Conservation (phyloP, 2,113 vertebrate species). For the Spilogale gracilis region DNA sequence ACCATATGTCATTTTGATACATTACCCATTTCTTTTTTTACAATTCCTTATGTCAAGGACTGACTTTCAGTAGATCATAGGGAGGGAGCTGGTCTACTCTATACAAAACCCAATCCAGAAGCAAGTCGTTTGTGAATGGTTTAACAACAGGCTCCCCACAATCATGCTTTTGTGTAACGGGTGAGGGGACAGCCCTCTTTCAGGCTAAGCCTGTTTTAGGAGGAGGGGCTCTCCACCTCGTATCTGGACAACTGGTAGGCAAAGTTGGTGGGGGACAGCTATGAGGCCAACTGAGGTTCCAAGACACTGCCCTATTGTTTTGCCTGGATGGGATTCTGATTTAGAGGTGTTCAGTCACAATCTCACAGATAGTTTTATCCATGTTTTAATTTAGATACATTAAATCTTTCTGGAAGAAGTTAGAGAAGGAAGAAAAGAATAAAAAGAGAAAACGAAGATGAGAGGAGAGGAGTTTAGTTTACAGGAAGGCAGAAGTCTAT, state of each 20-base stretch:
- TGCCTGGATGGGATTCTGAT: not conserved
- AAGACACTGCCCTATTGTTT: not conserved
- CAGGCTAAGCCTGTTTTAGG: not conserved
- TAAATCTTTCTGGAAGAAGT: not conserved
- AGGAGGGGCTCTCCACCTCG: not conserved
- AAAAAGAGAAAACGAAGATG: not conserved
- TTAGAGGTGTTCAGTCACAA: not conserved
- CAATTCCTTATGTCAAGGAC: not conserved
- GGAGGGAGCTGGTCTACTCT: not conserved
- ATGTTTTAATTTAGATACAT: conserved; percentile 34
- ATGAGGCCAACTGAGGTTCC: not conserved
- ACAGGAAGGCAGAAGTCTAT: not conserved
- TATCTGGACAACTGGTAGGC: not conserved
- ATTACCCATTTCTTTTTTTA: not conserved
- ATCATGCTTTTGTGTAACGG: not conserved
- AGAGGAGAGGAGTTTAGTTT: not conserved
- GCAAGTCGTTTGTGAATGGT: not conserved
- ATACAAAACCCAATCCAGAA: not conserved
- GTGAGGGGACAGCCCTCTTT: not conserved
- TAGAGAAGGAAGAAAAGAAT: not conserved
- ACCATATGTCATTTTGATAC: conserved; percentile 15
- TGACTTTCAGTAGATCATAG: not conserved
- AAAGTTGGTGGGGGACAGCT: not conserved
- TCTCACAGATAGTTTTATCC: not conserved
- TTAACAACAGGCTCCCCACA: not conserved